phyloP scores from a whole-genome alignment of 2,888 invertebrate species.

The Xestoiulus laeticollis region DNA sequence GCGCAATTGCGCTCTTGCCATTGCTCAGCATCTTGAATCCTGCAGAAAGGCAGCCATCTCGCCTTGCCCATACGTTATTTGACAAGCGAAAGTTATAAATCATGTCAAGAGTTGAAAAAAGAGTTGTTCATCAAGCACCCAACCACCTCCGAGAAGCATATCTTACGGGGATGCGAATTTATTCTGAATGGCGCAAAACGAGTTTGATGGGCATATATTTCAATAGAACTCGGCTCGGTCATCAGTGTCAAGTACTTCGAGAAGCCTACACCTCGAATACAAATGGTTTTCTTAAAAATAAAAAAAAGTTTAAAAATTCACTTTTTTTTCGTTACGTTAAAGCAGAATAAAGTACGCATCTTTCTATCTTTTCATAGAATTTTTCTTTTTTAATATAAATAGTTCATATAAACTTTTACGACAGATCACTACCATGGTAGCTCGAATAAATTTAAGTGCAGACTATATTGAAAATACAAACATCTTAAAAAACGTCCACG shows the following conservation, averaged over 20 bases:
- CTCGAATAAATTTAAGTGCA: too few species aligned
- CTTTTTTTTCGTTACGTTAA: neutral
- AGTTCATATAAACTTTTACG: too few species aligned
- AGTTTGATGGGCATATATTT: constrained; percentile 35
- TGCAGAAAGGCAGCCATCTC: constrained; percentile 26
- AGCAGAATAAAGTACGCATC: neutral
- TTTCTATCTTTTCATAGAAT: neutral
- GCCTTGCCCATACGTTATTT: constrained; percentile 50
- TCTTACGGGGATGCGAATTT: constrained; percentile 35
- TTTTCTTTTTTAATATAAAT: too few species aligned
- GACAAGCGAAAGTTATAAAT: constrained; percentile 51
- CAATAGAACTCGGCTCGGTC: constrained; percentile 43
- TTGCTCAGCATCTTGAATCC: constrained; percentile 24
- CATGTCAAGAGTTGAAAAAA: constrained; percentile 44
- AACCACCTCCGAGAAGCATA: neutral
- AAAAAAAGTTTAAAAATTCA: neutral
- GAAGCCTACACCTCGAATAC: neutral
- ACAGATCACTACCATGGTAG: too few species aligned
- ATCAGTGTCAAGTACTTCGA: constrained; percentile 42
- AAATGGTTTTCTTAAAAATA: constrained; percentile 44
- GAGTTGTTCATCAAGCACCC: neutral
- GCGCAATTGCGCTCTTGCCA: neutral
- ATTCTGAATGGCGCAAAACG: neutral
- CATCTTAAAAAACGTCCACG: too few species aligned
- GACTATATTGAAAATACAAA: too few species aligned